phyloP scores from a whole-genome alignment of 2,888 invertebrate species.

The Andrena camellia region DNA sequence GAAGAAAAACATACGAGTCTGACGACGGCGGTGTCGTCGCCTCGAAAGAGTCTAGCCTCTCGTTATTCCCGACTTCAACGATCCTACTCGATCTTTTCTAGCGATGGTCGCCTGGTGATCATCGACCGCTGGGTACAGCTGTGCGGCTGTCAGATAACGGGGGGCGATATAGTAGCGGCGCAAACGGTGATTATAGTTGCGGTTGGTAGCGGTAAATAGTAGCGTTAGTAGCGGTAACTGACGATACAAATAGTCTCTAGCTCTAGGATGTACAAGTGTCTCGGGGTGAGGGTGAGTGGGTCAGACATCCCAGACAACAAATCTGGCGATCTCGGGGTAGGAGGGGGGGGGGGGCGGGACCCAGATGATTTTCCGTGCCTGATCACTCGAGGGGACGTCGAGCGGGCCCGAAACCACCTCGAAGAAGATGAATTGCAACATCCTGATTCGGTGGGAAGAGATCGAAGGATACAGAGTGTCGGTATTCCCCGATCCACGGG shows the following conservation, averaged over 20 bases:
- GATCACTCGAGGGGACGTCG: neutral
- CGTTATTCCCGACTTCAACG: conserved; percentile 25
- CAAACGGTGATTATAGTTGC: conserved; percentile 54
- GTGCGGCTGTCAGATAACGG: conserved; percentile 47
- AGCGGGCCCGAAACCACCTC: conserved; percentile 20
- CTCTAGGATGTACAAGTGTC: conserved; percentile 1
- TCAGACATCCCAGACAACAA: conserved; percentile 2
- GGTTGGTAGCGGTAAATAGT: conserved; percentile 59
- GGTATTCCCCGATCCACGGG: neutral
- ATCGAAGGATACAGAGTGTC: conserved; percentile 25
- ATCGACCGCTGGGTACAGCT: conserved; percentile 28
- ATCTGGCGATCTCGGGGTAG: conserved; percentile 6
- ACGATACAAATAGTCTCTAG: conserved; percentile 63
- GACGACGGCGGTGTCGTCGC: conserved; percentile 10
- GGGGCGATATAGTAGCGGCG: conserved; percentile 54
- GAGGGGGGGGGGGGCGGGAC: too few species aligned
- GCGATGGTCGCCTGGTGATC: conserved; percentile 18
- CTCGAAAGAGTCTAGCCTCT: conserved; percentile 46
- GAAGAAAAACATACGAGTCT: neutral
- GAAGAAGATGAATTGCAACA: conserved; percentile 8
- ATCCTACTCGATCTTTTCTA: neutral
- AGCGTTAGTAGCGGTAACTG: conserved; percentile 59
- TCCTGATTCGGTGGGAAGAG: conserved; percentile 14
- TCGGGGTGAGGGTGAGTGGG: neutral
- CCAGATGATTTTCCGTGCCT: neutral